Percentiles rank a stretch among this genome's conserved stretches.
Evolutionary conservation across 2,113 vertebrate species (phyloP).

Genomic region (Brachyistius frenatus): DNA sequence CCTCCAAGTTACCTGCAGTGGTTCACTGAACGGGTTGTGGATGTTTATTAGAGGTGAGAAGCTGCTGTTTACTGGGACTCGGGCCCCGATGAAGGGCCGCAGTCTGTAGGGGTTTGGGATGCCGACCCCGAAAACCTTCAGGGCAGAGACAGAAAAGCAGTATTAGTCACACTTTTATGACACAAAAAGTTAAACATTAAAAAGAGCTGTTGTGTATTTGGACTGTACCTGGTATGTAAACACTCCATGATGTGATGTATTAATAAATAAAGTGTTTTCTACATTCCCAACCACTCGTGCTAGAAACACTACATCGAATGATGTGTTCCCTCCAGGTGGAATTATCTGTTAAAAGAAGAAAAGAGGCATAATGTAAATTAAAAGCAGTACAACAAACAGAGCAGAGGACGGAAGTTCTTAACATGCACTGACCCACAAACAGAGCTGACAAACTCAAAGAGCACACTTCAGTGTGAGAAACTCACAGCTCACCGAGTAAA

Average conservation of each 20-base stretch:
- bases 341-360: slow-evolving; percentile 89
- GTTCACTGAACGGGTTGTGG: slow-evolving; percentile 97
- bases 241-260: slow-evolving; percentile 98
- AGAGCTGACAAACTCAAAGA: neutral
- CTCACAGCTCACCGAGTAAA: neutral
- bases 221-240: slow-evolving; percentile 98
- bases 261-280: slow-evolving; percentile 99
- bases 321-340: slow-evolving; percentile 98
- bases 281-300: slow-evolving; percentile 98
- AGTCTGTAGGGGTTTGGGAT: slow-evolving; percentile 97
- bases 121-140: slow-evolving; percentile 97
- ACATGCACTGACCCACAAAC: neutral
- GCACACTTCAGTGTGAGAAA: neutral
- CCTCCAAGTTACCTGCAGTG: slow-evolving; percentile 88
- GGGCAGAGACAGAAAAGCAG: neutral
- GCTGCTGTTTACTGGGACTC: slow-evolving; percentile 99
- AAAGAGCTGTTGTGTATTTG: neutral
- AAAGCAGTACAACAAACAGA: neutral
- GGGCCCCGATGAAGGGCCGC: slow-evolving; percentile 96
- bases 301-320: slow-evolving; percentile 99
- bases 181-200: neutral
- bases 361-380: neutral
- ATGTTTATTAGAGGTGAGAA: slow-evolving; percentile 99
- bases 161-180: neutral
- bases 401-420: neutral